These are phyloP conservation scores for Drosophila azteca DNA, from an alignment of 1,140 invertebrate genomes.

Conservation along the genomic window DNA sequence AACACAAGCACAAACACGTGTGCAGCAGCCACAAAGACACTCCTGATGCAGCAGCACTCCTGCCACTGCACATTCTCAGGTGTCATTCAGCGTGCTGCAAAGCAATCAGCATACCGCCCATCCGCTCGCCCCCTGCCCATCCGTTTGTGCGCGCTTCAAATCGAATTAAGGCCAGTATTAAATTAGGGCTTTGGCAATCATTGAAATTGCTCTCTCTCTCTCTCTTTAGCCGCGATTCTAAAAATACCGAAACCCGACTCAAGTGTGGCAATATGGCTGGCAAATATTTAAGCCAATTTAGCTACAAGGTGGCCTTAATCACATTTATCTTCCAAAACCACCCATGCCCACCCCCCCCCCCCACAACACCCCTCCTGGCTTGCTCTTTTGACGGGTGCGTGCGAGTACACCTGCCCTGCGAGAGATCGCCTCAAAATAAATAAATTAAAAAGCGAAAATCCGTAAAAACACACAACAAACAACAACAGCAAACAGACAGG, in stretches of 20 bases:
- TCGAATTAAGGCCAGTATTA: constrained; percentile 14
- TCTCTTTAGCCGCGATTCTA: neutral
- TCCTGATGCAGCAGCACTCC: too few relatives aligned
- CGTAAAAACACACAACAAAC: constrained; percentile 47
- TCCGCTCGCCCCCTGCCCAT: neutral
- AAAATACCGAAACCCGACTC: constrained; percentile 8
- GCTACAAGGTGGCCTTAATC: constrained; percentile 20
- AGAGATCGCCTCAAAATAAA: constrained; percentile 41
- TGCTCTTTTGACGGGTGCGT: constrained; percentile 29
- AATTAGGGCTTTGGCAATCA: neutral
- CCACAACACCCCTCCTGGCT: neutral
- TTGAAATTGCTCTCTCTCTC: neutral
- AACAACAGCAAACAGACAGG: constrained; percentile 13
- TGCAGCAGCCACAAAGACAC: neutral
- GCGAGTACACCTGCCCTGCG: constrained; percentile 17
- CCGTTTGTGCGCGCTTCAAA: constrained; percentile 20
- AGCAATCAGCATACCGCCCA: constrained; percentile 10
- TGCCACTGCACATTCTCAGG: constrained; percentile 21
- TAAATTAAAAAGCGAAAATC: constrained; percentile 58
- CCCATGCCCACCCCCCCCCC: too few relatives aligned
- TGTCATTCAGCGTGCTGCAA: constrained; percentile 28
- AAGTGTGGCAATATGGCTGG: constrained; percentile 5
- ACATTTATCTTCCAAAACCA: constrained; percentile 41
- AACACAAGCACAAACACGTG: constrained; percentile 7
- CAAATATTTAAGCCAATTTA: constrained; percentile 53